Evolutionary conservation across 2,888 invertebrate genomes (phyloP).

Genomic region (Diarsia dahlii): DNA sequence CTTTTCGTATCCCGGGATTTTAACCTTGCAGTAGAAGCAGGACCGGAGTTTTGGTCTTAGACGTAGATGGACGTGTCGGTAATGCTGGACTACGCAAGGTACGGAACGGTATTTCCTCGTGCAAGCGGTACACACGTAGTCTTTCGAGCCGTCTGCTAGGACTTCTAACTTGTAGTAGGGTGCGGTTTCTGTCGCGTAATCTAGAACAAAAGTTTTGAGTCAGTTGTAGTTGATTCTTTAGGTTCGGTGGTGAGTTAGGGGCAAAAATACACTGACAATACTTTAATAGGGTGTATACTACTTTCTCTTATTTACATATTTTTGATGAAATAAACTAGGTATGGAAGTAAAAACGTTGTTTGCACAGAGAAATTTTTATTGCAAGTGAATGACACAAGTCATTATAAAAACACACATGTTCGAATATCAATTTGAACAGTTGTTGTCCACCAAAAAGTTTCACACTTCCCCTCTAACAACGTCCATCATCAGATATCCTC

Average conservation of each 20-base stretch:
- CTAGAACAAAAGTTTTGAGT: constrained; percentile 60
- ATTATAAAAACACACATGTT: no score
- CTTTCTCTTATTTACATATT: no score
- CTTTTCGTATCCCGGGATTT: constrained; percentile 63
- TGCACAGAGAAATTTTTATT: no score
- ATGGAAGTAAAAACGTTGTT: no score
- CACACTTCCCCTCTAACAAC: no score
- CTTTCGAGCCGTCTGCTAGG: constrained; percentile 57
- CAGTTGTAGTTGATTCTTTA: constrained; percentile 1
- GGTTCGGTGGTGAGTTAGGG: not conserved
- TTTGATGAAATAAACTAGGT: no score
- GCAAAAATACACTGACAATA: not conserved
- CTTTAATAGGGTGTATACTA: not conserved
- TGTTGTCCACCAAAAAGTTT: no score
- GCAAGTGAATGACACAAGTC: no score
- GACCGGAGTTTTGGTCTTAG: constrained; percentile 67
- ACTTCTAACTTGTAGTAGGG: constrained; percentile 57
- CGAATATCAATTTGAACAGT: no score
- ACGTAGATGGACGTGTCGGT: constrained; percentile 69
- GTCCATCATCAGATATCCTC: no score
- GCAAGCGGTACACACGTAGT: constrained; percentile 67
- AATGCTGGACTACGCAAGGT: constrained; percentile 68
- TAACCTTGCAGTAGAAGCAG: constrained; percentile 64
- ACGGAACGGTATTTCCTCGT: constrained; percentile 57
- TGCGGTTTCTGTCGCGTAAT: constrained; percentile 39